Conservation (phyloP, 1,140 invertebrate genomes). For the Drosophila virilis region DNA sequence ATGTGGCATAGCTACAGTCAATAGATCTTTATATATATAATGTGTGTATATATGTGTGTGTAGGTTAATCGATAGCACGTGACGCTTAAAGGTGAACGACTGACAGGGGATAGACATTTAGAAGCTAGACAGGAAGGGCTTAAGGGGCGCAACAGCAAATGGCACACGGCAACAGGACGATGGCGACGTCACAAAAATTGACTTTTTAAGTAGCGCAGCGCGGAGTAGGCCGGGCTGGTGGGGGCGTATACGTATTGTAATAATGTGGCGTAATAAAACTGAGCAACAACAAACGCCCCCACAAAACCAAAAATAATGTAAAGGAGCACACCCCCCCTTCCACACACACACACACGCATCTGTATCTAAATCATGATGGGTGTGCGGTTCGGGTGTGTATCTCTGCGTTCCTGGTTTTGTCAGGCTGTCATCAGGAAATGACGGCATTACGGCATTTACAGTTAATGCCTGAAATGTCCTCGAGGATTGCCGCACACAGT, state of each 20-base stretch:
- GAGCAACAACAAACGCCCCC: not conserved
- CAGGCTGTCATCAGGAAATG: conserved; percentile 76
- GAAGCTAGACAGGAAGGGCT: conserved; percentile 11
- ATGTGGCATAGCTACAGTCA: conserved; percentile 28
- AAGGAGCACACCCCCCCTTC: not conserved
- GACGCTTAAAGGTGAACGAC: conserved; percentile 79
- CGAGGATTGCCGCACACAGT: conserved; percentile 62
- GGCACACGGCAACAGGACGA: conserved; percentile 54
- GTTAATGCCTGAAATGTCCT: conserved; percentile 77
- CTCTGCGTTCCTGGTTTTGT: conserved; percentile 29
- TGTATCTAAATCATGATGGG: conserved; percentile 29
- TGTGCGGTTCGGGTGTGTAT: conserved; percentile 19
- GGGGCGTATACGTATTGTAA: conserved; percentile 54
- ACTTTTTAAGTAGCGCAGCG: conserved; percentile 68
- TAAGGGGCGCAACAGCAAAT: not conserved
- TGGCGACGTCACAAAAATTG: conserved; percentile 66
- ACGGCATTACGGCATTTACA: conserved; percentile 79
- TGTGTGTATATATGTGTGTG: conserved; percentile 10
- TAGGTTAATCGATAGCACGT: conserved; percentile 75
- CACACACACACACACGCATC: conserved; percentile 15
- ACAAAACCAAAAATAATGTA: conserved; percentile 27
- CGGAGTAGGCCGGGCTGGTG: not conserved
- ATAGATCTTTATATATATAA: not conserved
- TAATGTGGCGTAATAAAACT: conserved; percentile 72
- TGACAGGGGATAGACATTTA: conserved; percentile 47